Evolutionary conservation across 2,113 vertebrate genomes (phyloP).

Genomic region (Pleuronectes platessa): DNA sequence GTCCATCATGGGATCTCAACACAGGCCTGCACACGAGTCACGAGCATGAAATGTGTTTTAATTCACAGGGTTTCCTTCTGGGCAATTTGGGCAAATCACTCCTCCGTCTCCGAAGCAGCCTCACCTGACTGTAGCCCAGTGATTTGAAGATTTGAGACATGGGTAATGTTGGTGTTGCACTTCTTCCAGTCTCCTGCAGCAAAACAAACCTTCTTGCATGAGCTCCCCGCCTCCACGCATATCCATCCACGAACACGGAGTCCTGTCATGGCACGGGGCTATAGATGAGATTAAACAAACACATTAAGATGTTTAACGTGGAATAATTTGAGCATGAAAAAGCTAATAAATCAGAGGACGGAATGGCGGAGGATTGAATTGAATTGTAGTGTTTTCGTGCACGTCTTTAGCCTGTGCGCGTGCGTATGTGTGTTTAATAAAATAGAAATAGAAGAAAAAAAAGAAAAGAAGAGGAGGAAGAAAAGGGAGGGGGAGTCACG

Average conservation of each 20-base stretch:
- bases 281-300: slow-evolving; percentile 75
- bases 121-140: not conserved
- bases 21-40: slow-evolving; percentile 64
- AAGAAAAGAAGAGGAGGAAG: too few relatives aligned
- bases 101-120: not conserved
- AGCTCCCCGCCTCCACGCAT: not conserved
- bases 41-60: slow-evolving; percentile 90
- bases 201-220: not conserved
- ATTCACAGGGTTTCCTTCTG: not conserved
- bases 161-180: slow-evolving; percentile 8
- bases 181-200: not conserved
- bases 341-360: slow-evolving; percentile 84
- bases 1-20: not conserved
- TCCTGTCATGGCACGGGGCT: slow-evolving; percentile 51
- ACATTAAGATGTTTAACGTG: slow-evolving; percentile 79
- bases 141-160: slow-evolving; percentile 32
- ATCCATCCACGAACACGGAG: not conserved
- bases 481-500: slow-evolving; percentile 55
- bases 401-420: slow-evolving; percentile 17
- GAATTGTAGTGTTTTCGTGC: slow-evolving; percentile 67
- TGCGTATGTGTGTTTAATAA: slow-evolving; percentile 64
- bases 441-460: not conserved
- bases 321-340: slow-evolving; percentile 82
- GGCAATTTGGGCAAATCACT: slow-evolving; percentile 13
- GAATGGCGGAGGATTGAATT: slow-evolving; percentile 76